Percentiles rank a stretch among this genome's conserved stretches.
These are phyloP conservation scores for Escarpia spicata DNA, from an alignment of 2,888 invertebrate species.

Conservation along the genomic window DNA sequence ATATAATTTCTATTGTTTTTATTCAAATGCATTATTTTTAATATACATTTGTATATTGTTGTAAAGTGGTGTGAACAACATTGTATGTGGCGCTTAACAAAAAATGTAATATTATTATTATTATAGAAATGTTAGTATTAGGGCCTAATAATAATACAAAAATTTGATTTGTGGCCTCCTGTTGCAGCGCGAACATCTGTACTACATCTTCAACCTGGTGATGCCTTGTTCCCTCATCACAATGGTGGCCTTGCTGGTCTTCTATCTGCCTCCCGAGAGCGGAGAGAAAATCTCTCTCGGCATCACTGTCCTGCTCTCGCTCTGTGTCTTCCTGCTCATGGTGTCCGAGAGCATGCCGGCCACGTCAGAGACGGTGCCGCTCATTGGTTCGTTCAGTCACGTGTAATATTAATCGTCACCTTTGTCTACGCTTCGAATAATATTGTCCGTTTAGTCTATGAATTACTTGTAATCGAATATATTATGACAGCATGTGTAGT, in stretches of 20 bases:
- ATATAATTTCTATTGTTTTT: too few species aligned
- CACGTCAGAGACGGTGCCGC: constrained; percentile 27
- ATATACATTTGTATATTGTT: too few species aligned
- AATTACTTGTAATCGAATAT: neutral
- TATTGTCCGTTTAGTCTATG: neutral
- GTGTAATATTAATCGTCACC: neutral
- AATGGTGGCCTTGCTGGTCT: constrained; percentile 17
- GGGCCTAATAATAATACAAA: too few species aligned
- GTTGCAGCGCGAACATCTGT: constrained; percentile 24
- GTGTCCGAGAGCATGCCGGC: constrained; percentile 27
- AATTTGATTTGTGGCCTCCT: neutral
- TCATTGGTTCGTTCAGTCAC: constrained; percentile 20
- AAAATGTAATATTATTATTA: too few species aligned
- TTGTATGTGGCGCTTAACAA: too few species aligned
- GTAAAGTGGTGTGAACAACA: too few species aligned
- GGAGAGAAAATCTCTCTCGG: constrained; percentile 28
- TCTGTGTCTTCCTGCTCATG: constrained; percentile 28
- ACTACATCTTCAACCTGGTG: constrained; percentile 29
- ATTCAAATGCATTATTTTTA: too few species aligned
- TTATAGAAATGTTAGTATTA: too few species aligned
- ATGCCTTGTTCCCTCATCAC: constrained; percentile 25
- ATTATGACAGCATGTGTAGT: neutral
- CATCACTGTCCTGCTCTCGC: constrained; percentile 24
- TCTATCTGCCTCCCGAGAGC: constrained; percentile 26
- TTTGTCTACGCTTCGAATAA: neutral